Conservation (phyloP, 2,113 vertebrate species). For the Archilochus colubris region DNA sequence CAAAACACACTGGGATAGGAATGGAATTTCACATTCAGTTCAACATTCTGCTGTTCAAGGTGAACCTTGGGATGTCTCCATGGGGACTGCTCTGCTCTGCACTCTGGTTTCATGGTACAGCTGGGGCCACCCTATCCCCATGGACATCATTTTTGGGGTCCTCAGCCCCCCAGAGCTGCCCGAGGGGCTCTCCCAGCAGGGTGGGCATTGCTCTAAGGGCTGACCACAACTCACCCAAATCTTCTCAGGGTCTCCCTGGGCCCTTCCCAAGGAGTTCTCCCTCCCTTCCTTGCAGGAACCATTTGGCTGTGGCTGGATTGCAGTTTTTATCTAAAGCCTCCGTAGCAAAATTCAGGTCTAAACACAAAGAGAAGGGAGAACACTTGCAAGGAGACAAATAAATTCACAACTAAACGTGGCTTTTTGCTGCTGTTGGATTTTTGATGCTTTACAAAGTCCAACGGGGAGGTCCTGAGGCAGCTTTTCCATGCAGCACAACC, state of each 20-base stretch:
- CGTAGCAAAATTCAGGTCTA: not conserved
- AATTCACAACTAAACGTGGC: rapidly evolving
- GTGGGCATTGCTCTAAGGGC: not conserved
- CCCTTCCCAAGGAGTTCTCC: not conserved
- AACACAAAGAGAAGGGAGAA: not conserved
- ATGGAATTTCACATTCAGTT: not conserved
- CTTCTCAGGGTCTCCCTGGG: rapidly evolving
- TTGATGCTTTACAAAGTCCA: not conserved
- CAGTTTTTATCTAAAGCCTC: not conserved
- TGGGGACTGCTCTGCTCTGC: not conserved
- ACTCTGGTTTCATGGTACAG: rapidly evolving
- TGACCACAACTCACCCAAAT: rapidly evolving
- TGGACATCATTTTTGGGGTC: rapidly evolving
- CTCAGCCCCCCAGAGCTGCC: rapidly evolving
- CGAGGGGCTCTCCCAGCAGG: not conserved
- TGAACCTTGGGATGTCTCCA: rapidly evolving
- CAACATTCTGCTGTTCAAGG: not conserved
- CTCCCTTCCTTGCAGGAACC: not conserved
- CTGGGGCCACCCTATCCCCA: rapidly evolving
- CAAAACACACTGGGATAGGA: rapidly evolving
- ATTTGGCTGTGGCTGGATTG: not conserved
- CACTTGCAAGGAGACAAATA: not conserved
- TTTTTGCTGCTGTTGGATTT: not conserved
- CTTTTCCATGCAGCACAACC: rapidly evolving
- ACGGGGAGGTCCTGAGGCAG: not conserved